A percentile compares a stretch with the other conserved stretches of the same genome.
Conservation (phyloP, 2,113 vertebrate genomes). For the Alces alces region DNA sequence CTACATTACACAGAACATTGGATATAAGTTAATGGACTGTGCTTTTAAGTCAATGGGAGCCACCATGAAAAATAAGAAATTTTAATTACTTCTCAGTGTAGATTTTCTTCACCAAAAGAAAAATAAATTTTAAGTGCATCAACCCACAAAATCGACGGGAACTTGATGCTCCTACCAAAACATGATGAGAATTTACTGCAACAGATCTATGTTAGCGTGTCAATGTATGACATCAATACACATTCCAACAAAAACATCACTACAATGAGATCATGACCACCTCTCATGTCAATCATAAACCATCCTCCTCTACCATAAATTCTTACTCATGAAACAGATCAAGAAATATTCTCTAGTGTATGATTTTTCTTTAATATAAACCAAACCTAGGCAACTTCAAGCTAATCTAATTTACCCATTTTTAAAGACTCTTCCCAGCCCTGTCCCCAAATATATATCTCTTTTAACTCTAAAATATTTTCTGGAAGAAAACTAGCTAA, state of each 20-base stretch:
- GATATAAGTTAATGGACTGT: background rate
- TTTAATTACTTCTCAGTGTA: background rate
- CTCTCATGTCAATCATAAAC: background rate
- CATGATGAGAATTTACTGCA: background rate
- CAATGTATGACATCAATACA: background rate
- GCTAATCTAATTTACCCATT: background rate
- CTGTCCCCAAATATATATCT: background rate
- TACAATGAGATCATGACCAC: background rate
- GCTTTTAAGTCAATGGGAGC: background rate
- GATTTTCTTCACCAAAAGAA: background rate
- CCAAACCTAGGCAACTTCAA: background rate
- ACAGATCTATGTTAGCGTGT: background rate
- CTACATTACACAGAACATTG: background rate
- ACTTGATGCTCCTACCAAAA: background rate
- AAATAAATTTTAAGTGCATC: background rate
- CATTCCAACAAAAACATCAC: background rate
- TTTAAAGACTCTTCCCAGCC: background rate
- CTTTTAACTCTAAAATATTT: background rate
- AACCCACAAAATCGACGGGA: background rate
- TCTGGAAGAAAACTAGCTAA: background rate
- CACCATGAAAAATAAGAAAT: background rate
- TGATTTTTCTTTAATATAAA: conserved; percentile 1
- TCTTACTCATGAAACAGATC: background rate
- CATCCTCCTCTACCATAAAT: background rate
- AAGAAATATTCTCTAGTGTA: background rate